Base-by-base conservation (phyloP, 2,113 vertebrate genomes). In the Hippocampus barbouri region DNA sequence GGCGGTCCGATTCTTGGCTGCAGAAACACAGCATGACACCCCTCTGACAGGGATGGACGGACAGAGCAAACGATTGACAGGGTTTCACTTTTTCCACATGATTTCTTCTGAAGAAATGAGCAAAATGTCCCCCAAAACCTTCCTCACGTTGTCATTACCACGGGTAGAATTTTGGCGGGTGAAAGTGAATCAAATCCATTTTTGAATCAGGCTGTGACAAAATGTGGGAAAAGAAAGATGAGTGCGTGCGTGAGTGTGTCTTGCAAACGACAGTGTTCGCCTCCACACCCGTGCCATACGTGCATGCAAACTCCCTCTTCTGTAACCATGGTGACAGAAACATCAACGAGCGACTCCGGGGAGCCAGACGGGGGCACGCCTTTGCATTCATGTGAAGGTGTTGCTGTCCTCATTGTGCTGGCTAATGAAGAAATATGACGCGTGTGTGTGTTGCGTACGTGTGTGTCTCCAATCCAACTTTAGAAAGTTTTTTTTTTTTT, bases 321-420 rank as follows among this genome's bases (percentile, higher is more conserved):
- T 73, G 86, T 91, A 90, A 81, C 89, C 87, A 91, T 87, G 83
- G 88, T 84, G 80, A 91, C 87, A 79, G 78, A 87, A 87, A 87
- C 84, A 86, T 88, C 87, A 86, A 88, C 85, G 86, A 85, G 85
- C 64, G 15, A 80, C 78, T 18, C 64, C 74, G 72, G 65, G 49
- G 62, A 79, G 66, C 34, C 75, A 79, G 82, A 81, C 74, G 14
- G 10, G 75, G 49, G 38, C 41, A n/a, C 23, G 23, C 27, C 70
- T 79, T 72, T 76, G 71, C 79, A 71, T 78, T 71, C 73, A 83
- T 69, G 79, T 74, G 78, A 73, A 83, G 81, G 76, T 78, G 70
- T 82, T 78, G 84, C 79, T 78, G 61, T 77, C 16, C 78, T 79
- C 84, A 84, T 85, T 76, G 69, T 69, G 49, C n/a, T 0, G 8